phyloP scores from a whole-genome alignment of 2,888 invertebrate genomes.

The Bombylius discolor region DNA sequence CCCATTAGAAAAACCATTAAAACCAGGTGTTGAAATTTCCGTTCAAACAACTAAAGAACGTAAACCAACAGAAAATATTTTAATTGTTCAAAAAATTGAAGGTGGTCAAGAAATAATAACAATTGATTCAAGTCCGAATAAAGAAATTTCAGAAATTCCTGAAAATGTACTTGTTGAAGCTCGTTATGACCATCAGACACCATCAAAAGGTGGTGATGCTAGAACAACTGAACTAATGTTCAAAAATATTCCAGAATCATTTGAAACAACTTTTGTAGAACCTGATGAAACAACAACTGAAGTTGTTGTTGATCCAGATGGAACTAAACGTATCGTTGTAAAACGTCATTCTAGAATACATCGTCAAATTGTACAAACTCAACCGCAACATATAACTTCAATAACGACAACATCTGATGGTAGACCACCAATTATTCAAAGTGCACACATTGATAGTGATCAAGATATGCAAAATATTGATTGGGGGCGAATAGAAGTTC shows the following conservation, averaged over 20 bases:
- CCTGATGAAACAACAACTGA: conserved; percentile 74
- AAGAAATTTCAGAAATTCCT: conserved; percentile 40
- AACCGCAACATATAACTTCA: neutral
- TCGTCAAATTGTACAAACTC: conserved; percentile 52
- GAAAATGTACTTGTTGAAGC: conserved; percentile 59
- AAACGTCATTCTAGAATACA: conserved; percentile 57
- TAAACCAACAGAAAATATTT: conserved; percentile 48
- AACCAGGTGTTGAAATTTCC: conserved; percentile 27
- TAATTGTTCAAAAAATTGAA: conserved; percentile 48
- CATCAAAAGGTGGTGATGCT: conserved; percentile 32
- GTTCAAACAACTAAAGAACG: conserved; percentile 34
- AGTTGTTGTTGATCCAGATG: conserved; percentile 67
- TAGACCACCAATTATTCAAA: conserved; percentile 34
- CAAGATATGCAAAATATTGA: conserved; percentile 12
- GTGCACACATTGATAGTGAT: conserved; percentile 12
- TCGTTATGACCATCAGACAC: conserved; percentile 47
- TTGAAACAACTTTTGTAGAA: conserved; percentile 68
- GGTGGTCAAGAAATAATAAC: conserved; percentile 58
- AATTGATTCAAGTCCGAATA: conserved; percentile 50
- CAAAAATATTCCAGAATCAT: conserved; percentile 59
- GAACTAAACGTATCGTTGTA: conserved; percentile 65
- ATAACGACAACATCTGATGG: conserved; percentile 31
- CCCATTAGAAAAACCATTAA: conserved; percentile 17
- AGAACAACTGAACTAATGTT: conserved; percentile 56
- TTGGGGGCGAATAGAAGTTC: neutral